Base-by-base conservation (phyloP, 2,888 invertebrate genomes). In the Apocheima hispidaria region DNA sequence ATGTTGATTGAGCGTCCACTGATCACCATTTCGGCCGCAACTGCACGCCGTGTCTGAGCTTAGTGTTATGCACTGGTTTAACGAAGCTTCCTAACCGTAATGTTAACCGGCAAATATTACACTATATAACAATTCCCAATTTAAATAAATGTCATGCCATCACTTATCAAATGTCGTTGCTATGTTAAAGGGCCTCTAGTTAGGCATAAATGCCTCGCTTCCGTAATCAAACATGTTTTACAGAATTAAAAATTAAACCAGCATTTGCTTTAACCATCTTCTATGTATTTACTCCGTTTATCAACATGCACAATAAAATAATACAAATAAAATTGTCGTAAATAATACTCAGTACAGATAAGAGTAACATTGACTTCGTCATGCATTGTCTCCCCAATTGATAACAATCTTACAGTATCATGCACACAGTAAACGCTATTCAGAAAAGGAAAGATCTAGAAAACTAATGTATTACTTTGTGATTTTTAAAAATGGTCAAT, bases 331-430 rank as follows among this genome's bases (percentile, higher is more conserved):
- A 72, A 64, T 71, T 75, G 60, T 71, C 63, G 65, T 74, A 77
- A 74, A 79, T 18, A 50, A 50, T 73, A 81, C 70, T 75, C 71
- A 61, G 61, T 74, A 78, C 66, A 83, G 77, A 82, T 79, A 82
- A 83, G 81, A 75, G 55, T 77, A 67, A 77, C 73, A 79, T 79
- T 69, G 69, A 76, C 68, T 71, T 77, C 60, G 57, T 79, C 87
- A 85, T 87, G 86, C 86, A 82, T 70, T 69, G 68, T 76, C 65
- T 69, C 63, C 75, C 70, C 64, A 63, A 65, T 71, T 61, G 60
- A 73, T 51, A 65, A 60, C 33, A 60, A 35, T 57, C 30, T 35
- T 48, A 58, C 54, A 36, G 59, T 54, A 57, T 35, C 65, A 64
- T 50, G 65, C 60, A 60, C 53, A 58, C 65, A 49, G 28, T 38